phyloP scores from a whole-genome alignment of 2,888 invertebrate genomes.

The Agrotis segetum region DNA sequence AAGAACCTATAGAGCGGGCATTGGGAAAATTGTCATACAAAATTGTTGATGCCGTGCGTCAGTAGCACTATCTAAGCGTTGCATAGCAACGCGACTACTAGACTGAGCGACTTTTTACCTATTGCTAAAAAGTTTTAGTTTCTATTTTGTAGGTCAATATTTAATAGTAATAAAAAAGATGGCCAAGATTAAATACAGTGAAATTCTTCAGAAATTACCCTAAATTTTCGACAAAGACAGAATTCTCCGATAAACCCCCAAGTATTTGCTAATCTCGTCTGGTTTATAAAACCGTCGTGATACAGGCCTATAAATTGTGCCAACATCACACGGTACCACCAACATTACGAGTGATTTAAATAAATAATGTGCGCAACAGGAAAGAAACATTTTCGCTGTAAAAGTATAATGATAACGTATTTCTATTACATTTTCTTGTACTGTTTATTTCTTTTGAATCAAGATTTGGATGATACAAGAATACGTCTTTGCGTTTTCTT shows the following conservation, averaged over 20 bases:
- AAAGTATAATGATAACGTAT: slow-evolving; percentile 41
- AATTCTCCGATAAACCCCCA: slow-evolving; percentile 29
- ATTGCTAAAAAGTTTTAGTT: too few relatives aligned
- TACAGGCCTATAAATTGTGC: slow-evolving; percentile 48
- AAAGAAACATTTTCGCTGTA: slow-evolving; percentile 42
- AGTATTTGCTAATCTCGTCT: slow-evolving; percentile 42
- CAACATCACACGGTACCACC: slow-evolving; percentile 47
- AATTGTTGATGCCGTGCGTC: too few relatives aligned
- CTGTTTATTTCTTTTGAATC: slow-evolving; percentile 29
- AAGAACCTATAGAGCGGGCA: too few relatives aligned
- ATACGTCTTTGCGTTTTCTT: neutral
- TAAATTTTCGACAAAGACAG: slow-evolving; percentile 21
- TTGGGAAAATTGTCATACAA: too few relatives aligned
- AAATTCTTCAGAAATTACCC: slow-evolving; percentile 17
- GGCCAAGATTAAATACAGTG: neutral
- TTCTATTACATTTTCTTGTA: slow-evolving; percentile 36
- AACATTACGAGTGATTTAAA: slow-evolving; percentile 57
- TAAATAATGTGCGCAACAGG: slow-evolving; percentile 53
- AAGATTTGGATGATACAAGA: slow-evolving; percentile 15
- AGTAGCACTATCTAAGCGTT: too few relatives aligned
- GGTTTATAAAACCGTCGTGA: slow-evolving; percentile 31
- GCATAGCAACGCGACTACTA: too few relatives aligned
- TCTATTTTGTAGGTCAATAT: too few relatives aligned
- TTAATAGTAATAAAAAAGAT: neutral
- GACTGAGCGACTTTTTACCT: too few relatives aligned